These are phyloP conservation scores for Schlechtendalia chinensis DNA, from an alignment of 1,140 invertebrate species.

Conservation along the genomic window DNA sequence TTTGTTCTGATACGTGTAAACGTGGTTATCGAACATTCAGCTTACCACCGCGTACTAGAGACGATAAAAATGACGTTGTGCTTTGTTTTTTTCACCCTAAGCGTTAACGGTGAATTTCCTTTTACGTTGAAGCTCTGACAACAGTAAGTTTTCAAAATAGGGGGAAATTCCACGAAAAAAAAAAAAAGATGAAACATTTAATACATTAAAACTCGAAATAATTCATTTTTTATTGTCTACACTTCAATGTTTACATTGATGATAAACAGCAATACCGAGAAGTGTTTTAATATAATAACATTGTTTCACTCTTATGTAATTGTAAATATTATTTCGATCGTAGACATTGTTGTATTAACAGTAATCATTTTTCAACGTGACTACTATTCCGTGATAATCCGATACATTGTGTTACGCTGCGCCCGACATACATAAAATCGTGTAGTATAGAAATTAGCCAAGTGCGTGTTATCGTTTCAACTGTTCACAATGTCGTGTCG, in stretches of 20 bases:
- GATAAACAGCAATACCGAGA: conserved; percentile 12
- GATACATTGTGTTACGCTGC: too few relatives aligned
- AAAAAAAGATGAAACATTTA: conserved; percentile 32
- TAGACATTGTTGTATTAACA: too few relatives aligned
- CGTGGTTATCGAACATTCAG: conserved; percentile 7
- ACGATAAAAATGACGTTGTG: conserved; percentile 28
- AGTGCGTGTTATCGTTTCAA: too few relatives aligned
- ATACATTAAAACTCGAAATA: conserved; percentile 35
- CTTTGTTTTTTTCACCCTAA: conserved; percentile 34
- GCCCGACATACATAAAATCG: too few relatives aligned
- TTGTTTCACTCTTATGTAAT: too few relatives aligned
- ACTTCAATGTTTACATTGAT: conserved; percentile 4
- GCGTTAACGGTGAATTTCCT: conserved; percentile 28
- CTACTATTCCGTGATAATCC: too few relatives aligned
- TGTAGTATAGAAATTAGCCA: too few relatives aligned
- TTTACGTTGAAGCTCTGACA: conserved; percentile 31
- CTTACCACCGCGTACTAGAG: not conserved
- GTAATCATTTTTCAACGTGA: too few relatives aligned
- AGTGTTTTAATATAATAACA: not conserved
- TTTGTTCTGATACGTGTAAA: not conserved
- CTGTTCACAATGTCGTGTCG: too few relatives aligned
- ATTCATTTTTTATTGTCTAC: conserved; percentile 37
- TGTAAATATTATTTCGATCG: too few relatives aligned
- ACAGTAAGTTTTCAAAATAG: conserved; percentile 13
- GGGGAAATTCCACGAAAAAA: conserved; percentile 16